Conservation (phyloP, 2,113 vertebrate species). For the Alouatta palliata region DNA sequence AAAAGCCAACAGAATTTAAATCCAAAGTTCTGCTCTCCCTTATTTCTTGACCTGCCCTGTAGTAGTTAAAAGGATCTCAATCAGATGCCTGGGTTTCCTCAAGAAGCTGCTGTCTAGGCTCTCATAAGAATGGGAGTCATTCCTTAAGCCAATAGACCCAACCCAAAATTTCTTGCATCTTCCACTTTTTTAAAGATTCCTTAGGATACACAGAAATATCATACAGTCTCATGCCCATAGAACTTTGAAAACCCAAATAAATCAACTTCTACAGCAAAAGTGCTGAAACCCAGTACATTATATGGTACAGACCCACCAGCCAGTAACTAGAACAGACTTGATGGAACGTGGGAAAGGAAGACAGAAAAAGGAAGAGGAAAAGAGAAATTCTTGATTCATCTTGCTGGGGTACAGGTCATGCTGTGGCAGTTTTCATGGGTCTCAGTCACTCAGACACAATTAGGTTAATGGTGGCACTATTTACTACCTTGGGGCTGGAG, state of each 20-base stretch:
- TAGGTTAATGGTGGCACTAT: background rate
- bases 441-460: background rate
- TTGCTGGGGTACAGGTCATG: background rate
- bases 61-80: background rate
- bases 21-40: background rate
- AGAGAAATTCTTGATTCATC: background rate
- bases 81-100: background rate
- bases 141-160: background rate
- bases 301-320: too few relatives aligned
- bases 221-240: background rate
- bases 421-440: background rate
- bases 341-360: background rate
- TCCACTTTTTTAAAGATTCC: background rate
- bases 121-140: background rate
- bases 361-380: background rate
- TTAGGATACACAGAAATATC: background rate
- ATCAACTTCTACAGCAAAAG: background rate
- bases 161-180: background rate
- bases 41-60: background rate
- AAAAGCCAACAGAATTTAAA: background rate
- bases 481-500: background rate
- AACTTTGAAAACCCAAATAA: background rate
- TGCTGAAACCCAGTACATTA: background rate
- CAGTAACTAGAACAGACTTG: background rate
- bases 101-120: background rate